phyloP scores from a whole-genome alignment of 2,888 invertebrate genomes.

The Odontothrips loti region DNA sequence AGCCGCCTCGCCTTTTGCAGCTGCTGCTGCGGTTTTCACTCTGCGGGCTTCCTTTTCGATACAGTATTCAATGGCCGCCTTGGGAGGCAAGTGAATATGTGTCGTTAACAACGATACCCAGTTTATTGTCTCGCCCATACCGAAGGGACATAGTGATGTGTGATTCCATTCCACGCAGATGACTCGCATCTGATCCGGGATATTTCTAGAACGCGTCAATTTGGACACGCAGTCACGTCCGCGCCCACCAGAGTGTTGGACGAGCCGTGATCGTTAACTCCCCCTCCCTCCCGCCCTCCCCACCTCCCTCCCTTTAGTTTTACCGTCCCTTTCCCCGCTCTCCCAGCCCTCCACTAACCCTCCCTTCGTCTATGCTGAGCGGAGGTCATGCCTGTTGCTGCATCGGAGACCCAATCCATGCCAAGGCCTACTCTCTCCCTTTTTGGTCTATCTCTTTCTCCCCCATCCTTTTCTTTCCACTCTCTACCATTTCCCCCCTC shows the following conservation, averaged over 20 bases:
- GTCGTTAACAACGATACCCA: neutral
- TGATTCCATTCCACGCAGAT: no score
- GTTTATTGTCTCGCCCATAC: neutral
- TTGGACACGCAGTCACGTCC: neutral
- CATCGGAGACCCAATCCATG: neutral
- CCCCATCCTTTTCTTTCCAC: neutral
- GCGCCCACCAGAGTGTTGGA: neutral
- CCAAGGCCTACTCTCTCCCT: neutral
- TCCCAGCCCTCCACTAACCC: neutral
- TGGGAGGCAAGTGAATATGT: no score
- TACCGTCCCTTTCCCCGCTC: neutral
- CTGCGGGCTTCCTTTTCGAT: no score
- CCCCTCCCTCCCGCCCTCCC: neutral
- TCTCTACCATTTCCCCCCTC: no score
- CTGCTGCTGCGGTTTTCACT: no score
- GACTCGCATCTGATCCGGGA: neutral
- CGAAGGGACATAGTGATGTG: no score
- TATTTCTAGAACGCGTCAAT: neutral
- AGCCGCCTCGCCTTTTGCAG: no score
- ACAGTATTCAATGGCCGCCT: no score
- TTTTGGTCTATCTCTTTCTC: neutral
- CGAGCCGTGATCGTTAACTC: neutral
- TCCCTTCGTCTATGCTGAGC: neutral
- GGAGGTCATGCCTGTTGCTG: neutral
- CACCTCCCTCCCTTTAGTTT: neutral